A percentile compares a stretch with the other conserved stretches of the same genome.
phyloP scores from a whole-genome alignment of 2,113 vertebrate species.

The Epinephelus fuscoguttatus region DNA sequence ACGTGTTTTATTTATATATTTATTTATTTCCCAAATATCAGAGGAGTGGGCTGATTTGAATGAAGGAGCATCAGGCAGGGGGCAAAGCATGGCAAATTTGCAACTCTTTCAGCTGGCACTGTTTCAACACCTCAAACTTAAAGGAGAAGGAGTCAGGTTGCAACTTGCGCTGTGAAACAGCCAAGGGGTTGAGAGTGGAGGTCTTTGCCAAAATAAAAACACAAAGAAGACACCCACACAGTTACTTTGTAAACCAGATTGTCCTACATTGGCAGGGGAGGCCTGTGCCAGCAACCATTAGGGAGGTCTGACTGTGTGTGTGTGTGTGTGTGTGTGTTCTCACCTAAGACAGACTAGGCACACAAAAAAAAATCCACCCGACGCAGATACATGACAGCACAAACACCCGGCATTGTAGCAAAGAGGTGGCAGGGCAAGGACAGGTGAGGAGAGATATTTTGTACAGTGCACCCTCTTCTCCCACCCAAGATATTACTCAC shows the following conservation, averaged over 20 bases:
- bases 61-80: constrained; percentile 56
- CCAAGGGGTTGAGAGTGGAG: constrained; percentile 44
- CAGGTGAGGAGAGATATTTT: constrained; percentile 61
- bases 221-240: constrained; percentile 64
- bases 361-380: constrained; percentile 18
- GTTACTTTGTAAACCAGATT: constrained; percentile 54
- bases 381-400: constrained; percentile 33
- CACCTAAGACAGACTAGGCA: constrained; percentile 7
- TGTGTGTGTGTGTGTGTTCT: neutral
- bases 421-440: constrained; percentile 59
- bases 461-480: constrained; percentile 52
- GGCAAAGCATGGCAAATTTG: constrained; percentile 51
- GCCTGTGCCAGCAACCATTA: constrained; percentile 46
- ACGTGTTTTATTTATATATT: constrained; percentile 41
- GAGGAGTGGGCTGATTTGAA: constrained; percentile 57
- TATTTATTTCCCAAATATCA: constrained; percentile 67
- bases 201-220: constrained; percentile 66
- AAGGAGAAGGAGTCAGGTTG: constrained; percentile 51
- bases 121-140: constrained; percentile 63
- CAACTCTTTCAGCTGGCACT: constrained; percentile 58
- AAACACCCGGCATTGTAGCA: constrained; percentile 28
- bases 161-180: constrained; percentile 52
- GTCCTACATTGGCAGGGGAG: constrained; percentile 31
- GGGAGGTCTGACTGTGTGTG: constrained; percentile 19
- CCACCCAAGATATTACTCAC: constrained; percentile 70